Evolutionary conservation across 2,888 invertebrate species (phyloP).

Genomic region (Operophtera brumata): DNA sequence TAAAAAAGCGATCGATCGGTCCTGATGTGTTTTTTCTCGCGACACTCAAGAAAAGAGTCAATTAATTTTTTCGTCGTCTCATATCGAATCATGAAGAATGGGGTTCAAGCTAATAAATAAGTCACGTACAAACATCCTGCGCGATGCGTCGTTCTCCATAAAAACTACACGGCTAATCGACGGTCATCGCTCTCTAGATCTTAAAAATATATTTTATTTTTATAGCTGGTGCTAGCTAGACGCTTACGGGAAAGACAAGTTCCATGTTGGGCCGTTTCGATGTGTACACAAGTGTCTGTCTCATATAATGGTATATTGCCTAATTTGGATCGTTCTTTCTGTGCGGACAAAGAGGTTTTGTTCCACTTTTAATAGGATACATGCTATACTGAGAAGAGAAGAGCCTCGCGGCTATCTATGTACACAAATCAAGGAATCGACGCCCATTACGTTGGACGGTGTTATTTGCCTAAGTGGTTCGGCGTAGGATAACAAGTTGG

Average conservation of each 20-base stretch:
- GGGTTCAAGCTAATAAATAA: slow-evolving; percentile 51
- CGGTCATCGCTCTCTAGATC: slow-evolving; percentile 70
- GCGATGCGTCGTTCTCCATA: slow-evolving; percentile 47
- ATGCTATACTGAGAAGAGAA: neutral
- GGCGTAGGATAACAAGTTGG: slow-evolving; percentile 55
- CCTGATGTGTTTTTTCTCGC: slow-evolving; percentile 29
- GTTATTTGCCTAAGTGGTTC: slow-evolving; percentile 62
- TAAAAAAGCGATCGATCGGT: slow-evolving; percentile 28
- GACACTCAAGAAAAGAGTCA: slow-evolving; percentile 26
- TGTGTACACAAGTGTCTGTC: slow-evolving; percentile 64
- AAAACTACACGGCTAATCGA: slow-evolving; percentile 64
- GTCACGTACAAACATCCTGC: slow-evolving; percentile 73
- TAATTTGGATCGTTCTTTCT: slow-evolving; percentile 53
- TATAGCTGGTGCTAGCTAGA: slow-evolving; percentile 35
- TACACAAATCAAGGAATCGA: slow-evolving; percentile 44
- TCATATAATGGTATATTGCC: slow-evolving; percentile 52
- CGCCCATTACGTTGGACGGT: slow-evolving; percentile 50
- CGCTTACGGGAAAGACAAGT: slow-evolving; percentile 61
- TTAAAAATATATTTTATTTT: slow-evolving; percentile 48
- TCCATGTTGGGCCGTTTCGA: slow-evolving; percentile 47
- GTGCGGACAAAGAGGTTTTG: slow-evolving; percentile 31
- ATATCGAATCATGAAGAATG: slow-evolving; percentile 26
- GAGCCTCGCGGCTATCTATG: slow-evolving; percentile 19
- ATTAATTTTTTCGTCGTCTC: slow-evolving; percentile 40
- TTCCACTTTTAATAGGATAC: slow-evolving; percentile 20